Percentiles rank a stretch among this genome's conserved stretches.
Evolutionary conservation across 2,888 invertebrate genomes (phyloP).

Genomic region (Tryphoninae sp.): DNA sequence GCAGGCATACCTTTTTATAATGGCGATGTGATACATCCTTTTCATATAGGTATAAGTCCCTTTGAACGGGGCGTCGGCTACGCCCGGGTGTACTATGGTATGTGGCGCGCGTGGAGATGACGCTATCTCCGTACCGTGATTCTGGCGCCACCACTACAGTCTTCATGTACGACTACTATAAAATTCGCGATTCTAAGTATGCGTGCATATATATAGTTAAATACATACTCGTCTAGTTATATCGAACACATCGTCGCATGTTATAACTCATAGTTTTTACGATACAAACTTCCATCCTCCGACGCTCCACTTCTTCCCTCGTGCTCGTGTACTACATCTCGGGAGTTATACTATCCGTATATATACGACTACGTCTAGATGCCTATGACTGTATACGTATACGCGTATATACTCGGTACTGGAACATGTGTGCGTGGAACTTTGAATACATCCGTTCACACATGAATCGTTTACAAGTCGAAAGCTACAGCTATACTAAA

Average conservation of each 20-base stretch:
- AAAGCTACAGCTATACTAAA: background rate
- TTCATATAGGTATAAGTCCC: slow-evolving; percentile 47
- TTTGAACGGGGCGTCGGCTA: slow-evolving; percentile 48
- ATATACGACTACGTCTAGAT: slow-evolving; percentile 15
- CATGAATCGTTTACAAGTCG: slow-evolving; percentile 3
- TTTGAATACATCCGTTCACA: slow-evolving; percentile 17
- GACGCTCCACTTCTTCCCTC: slow-evolving; percentile 44
- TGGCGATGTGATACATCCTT: slow-evolving; percentile 60
- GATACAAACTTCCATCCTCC: slow-evolving; percentile 59
- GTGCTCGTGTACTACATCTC: slow-evolving; percentile 26
- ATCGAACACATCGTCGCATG: slow-evolving; percentile 28
- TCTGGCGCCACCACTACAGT: slow-evolving; percentile 55
- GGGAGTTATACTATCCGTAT: slow-evolving; percentile 30
- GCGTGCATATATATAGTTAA: background rate
- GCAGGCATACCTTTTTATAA: slow-evolving; percentile 58
- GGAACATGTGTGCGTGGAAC: background rate
- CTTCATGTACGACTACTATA: slow-evolving; percentile 23
- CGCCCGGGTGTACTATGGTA: slow-evolving; percentile 23
- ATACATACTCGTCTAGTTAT: background rate
- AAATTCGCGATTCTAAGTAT: background rate
- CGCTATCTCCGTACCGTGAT: background rate
- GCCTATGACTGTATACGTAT: background rate
- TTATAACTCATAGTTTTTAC: slow-evolving; percentile 60
- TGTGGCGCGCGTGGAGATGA: background rate
- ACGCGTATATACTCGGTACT: background rate